Conservation (phyloP, 2,113 vertebrate genomes). For the Isichthys henryi region DNA sequence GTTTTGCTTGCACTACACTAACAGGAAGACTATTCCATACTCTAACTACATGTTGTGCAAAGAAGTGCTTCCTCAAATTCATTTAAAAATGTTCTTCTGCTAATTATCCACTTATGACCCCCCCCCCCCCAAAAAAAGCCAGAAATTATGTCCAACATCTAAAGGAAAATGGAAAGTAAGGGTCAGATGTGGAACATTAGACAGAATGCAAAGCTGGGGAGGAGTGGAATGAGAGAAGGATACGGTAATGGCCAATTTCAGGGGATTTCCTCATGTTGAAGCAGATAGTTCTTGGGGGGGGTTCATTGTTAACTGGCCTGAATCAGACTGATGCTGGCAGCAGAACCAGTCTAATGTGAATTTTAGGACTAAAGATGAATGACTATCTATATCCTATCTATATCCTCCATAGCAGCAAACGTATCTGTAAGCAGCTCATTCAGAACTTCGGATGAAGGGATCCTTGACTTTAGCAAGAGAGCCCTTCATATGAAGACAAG, state of each 20-base stretch:
- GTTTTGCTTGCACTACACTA: no score
- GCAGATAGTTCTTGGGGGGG: neutral
- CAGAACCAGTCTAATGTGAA: neutral
- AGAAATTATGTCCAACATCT: neutral
- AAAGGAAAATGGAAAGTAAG: neutral
- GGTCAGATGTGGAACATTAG: neutral
- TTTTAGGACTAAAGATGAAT: neutral
- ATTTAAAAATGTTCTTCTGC: no score
- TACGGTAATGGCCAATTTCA: neutral
- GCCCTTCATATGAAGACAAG: neutral
- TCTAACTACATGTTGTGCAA: no score
- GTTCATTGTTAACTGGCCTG: neutral
- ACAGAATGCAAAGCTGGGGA: neutral
- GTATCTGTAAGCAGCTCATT: neutral
- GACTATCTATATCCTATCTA: neutral
- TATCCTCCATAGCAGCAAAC: neutral
- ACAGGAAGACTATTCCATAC: no score
- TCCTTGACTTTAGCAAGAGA: neutral
- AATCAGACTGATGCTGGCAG: neutral
- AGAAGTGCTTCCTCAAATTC: no score
- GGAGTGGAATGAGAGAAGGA: neutral
- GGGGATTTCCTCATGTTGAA: neutral
- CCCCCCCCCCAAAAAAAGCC: neutral
- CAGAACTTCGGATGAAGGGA: neutral
- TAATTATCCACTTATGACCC: no score